Base-by-base conservation (phyloP, 2,113 vertebrate species). In the Oncorhynchus clarkii region DNA sequence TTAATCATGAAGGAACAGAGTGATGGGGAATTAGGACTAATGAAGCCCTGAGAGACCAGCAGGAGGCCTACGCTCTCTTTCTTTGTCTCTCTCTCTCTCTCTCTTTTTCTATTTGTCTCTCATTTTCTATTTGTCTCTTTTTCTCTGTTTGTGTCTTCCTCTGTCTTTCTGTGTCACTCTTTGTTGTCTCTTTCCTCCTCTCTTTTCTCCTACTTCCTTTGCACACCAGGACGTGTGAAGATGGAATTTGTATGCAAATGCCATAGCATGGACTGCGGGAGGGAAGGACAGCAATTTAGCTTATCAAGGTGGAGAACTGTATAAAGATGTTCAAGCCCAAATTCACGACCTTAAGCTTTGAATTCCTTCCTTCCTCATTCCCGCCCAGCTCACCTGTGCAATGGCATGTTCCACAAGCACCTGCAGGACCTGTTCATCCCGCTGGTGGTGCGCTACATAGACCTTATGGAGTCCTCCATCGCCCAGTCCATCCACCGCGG, bases 401-500 rank as follows among this genome's bases (percentile, higher is more conserved):
- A 98, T 74, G 97, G 97, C 26, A 90, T 92, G 13, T 99, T 98
- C 93, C 98, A 99, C 89, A 96, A 97, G 86, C 97, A 99, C 86
- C 93, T 99, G 89, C 97, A 99, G 91, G 95, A 97, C 73, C 88
- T 95, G 83, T 99, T 96, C 90, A 91, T 97, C 76, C 98, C 98
- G 14, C 92, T 98, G 93, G 96, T 98, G 49, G 89, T 99, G 70
- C 96, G 97, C 88, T 99, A 99, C 90, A 95, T 99, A 3, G 97
- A 99, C 89, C 95, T 99, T 82, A 99, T 99, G 98, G 98, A 99
- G 90, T 98, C 97, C 0, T 98, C 98, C 80, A 97, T 99, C 84
- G 97, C 97, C 31, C 97, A 99, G 90, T 98, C 97, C 77, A 94
- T 99, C 93, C 97, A 99, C 92, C 95, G 95, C 77, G 95, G 96